Conservation (phyloP, 2,888 invertebrate species). For the Operophtera brumata region DNA sequence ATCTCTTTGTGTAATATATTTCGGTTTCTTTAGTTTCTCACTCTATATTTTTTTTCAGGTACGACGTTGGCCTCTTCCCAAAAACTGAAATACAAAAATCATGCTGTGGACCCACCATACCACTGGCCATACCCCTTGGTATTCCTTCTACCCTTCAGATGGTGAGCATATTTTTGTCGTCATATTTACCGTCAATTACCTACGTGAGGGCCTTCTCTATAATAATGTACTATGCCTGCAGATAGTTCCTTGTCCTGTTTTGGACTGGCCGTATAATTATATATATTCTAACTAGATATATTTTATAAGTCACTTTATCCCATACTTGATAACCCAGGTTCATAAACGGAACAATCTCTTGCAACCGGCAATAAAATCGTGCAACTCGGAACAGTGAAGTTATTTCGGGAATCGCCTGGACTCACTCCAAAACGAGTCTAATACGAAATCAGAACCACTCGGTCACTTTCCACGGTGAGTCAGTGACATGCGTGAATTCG, state of each 20-base stretch:
- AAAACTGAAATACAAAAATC: background rate
- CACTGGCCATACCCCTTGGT: no score
- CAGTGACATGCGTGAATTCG: constrained; percentile 64
- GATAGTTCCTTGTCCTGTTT: background rate
- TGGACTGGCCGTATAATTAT: no score
- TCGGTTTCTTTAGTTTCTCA: no score
- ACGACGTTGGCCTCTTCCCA: no score
- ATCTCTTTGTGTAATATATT: no score
- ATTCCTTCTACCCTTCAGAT: background rate
- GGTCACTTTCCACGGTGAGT: constrained; percentile 74
- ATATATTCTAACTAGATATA: no score
- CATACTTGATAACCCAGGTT: background rate
- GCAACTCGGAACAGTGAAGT: constrained; percentile 61
- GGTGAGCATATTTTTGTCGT: background rate
- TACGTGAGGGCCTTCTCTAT: no score
- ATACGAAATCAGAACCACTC: constrained; percentile 63
- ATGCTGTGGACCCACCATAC: no score
- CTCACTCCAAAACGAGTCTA: constrained; percentile 65
- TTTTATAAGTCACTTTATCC: no score
- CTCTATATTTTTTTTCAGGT: no score
- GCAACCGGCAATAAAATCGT: constrained; percentile 61
- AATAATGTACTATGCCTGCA: background rate
- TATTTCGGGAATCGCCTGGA: constrained; percentile 77
- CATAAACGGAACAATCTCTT: constrained; percentile 53
- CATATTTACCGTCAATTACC: background rate